Evolutionary conservation across 2,888 invertebrate genomes (phyloP).

Genomic region (Petrolisthes manimaculis): DNA sequence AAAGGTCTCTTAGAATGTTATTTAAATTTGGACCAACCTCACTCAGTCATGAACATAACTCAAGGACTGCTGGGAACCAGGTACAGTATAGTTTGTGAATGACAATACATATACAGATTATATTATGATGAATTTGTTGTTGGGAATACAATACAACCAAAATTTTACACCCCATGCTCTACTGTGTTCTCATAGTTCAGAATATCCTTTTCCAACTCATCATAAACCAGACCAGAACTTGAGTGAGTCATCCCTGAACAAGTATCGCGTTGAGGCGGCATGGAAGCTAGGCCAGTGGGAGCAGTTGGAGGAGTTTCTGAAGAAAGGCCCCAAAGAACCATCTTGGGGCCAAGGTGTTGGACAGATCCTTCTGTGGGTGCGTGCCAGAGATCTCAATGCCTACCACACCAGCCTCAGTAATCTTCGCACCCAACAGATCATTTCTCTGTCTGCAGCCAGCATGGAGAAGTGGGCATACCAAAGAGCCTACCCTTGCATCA

Average conservation of each 20-base stretch:
- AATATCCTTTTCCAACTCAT: not conserved
- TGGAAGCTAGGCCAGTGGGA: slow-evolving; percentile 90
- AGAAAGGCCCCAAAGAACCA: slow-evolving; percentile 67
- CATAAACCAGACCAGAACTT: slow-evolving; percentile 34
- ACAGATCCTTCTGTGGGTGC: slow-evolving; percentile 75
- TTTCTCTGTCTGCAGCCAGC: slow-evolving; percentile 78
- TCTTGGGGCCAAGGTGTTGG: slow-evolving; percentile 85
- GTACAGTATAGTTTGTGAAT: slow-evolving; percentile 71
- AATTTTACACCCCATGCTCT: too few relatives aligned
- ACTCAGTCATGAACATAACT: slow-evolving; percentile 83
- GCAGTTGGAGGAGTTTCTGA: slow-evolving; percentile 78
- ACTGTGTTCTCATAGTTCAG: not conserved
- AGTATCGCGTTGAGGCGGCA: slow-evolving; percentile 84
- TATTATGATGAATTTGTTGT: not conserved
- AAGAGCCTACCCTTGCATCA: slow-evolving; percentile 80
- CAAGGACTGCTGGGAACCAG: slow-evolving; percentile 77
- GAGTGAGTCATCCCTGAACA: slow-evolving; percentile 72
- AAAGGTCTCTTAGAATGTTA: slow-evolving; percentile 89
- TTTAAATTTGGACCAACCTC: slow-evolving; percentile 87
- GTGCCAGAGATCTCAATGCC: slow-evolving; percentile 66
- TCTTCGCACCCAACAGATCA: slow-evolving; percentile 69
- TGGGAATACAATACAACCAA: not conserved
- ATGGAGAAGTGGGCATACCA: slow-evolving; percentile 82
- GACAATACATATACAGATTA: slow-evolving; percentile 73
- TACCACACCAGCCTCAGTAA: slow-evolving; percentile 61